phyloP scores from a whole-genome alignment of 1,140 invertebrate species.

The Microplitis demolitor region DNA sequence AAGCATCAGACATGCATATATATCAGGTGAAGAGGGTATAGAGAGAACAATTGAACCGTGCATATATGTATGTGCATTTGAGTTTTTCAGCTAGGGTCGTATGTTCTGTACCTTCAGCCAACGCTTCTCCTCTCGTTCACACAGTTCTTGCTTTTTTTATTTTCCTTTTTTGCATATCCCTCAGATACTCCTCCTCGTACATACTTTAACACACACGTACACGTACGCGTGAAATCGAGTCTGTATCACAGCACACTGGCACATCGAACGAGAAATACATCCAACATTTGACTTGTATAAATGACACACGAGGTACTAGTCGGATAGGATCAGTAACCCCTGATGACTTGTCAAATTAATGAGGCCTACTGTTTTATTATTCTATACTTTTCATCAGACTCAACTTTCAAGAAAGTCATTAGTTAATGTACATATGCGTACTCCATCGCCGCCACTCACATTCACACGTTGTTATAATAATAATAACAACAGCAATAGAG shows the following conservation, averaged over 20 bases:
- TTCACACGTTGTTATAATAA: neutral
- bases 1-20: constrained; percentile 12
- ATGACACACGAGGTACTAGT: neutral
- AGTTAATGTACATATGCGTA: neutral
- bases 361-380: neutral
- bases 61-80: constrained; percentile 40
- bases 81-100: constrained; percentile 36
- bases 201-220: neutral
- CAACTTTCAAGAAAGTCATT: neutral
- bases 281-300: neutral
- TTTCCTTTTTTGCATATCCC: constrained; percentile 37
- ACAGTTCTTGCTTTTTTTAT: constrained; percentile 28
- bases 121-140: constrained; percentile 34
- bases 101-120: neutral
- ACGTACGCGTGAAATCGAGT: neutral
- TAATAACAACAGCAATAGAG: neutral
- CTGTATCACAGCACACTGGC: too few relatives aligned
- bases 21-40: constrained; percentile 7
- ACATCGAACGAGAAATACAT: neutral
- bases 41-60: constrained; percentile 47
- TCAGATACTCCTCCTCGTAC: neutral
- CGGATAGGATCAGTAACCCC: neutral
- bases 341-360: neutral
- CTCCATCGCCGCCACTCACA: too few relatives aligned
- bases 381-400: neutral